A percentile compares a stretch with the other conserved stretches of the same genome.
Evolutionary conservation across 2,113 vertebrate species (phyloP).

Genomic region (Forbesichthys agassizii): DNA sequence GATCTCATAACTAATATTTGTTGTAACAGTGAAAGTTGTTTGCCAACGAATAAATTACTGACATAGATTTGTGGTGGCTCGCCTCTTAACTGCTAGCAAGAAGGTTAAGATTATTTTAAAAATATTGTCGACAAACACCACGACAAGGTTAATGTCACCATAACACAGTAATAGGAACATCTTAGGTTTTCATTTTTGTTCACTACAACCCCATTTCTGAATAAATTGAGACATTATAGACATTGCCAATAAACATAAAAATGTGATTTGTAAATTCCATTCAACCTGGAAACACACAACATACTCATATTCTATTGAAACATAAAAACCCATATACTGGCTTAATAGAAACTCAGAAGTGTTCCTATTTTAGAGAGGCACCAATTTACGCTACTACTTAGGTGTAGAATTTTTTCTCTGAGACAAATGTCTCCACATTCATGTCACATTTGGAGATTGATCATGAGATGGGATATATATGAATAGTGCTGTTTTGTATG

Average conservation of each 20-base stretch:
- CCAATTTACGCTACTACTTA: neutral
- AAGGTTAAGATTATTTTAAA: too few species aligned
- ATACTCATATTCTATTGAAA: too few species aligned
- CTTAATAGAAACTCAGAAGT: neutral
- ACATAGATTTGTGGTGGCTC: conserved; percentile 70
- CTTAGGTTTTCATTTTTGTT: conserved; percentile 21
- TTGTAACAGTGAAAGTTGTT: conserved; percentile 99
- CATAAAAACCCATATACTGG: too few species aligned
- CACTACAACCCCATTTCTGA: neutral
- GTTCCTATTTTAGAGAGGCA: neutral
- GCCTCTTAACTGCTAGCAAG: conserved; percentile 42
- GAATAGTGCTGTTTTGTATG: too few species aligned
- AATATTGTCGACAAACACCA: neutral
- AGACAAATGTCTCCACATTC: too few species aligned
- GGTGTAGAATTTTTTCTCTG: neutral
- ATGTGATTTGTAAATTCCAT: too few species aligned
- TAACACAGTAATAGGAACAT: neutral
- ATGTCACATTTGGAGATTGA: too few species aligned
- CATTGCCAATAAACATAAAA: too few species aligned
- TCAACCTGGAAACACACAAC: too few species aligned
- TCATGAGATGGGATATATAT: too few species aligned
- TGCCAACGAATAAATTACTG: conserved; percentile 99
- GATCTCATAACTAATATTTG: conserved; percentile 99
- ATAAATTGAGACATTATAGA: too few species aligned
- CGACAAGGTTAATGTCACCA: too few species aligned